A percentile compares a stretch with the other conserved stretches of the same genome.
Evolutionary conservation across 2,113 vertebrate genomes (phyloP).

Genomic region (Potamarius usumacintae): DNA sequence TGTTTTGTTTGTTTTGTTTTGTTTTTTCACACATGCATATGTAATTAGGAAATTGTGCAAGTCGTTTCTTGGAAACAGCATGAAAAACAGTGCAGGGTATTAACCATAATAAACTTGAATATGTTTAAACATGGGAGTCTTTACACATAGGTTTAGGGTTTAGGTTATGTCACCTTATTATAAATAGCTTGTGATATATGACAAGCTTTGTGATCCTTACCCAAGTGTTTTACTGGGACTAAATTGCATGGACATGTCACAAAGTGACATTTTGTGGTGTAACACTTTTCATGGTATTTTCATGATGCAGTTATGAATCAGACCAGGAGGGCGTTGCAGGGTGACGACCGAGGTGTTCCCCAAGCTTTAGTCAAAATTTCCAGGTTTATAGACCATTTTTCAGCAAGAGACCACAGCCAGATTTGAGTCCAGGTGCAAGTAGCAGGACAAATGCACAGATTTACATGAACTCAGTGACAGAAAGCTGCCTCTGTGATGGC

Average conservation of each 20-base stretch:
- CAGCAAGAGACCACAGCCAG: slow-evolving; percentile 28
- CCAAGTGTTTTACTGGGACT: slow-evolving; percentile 2
- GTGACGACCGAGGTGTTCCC: slow-evolving; percentile 52
- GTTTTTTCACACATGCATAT: slow-evolving; percentile 41
- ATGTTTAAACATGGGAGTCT: neutral
- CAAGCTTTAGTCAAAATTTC: slow-evolving; percentile 47
- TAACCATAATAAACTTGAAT: slow-evolving; percentile 37
- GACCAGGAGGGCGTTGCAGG: slow-evolving; percentile 31
- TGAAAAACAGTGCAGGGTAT: slow-evolving; percentile 32
- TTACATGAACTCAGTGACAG: slow-evolving; percentile 61
- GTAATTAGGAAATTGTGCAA: slow-evolving; percentile 37
- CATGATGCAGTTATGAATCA: slow-evolving; percentile 49
- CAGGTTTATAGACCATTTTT: slow-evolving; percentile 37
- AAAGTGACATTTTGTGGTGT: slow-evolving; percentile 32
- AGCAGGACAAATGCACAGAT: slow-evolving; percentile 39
- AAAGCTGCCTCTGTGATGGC: slow-evolving; percentile 71
- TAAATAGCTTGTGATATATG: slow-evolving; percentile 14
- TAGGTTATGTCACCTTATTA: slow-evolving; percentile 11
- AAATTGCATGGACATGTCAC: slow-evolving; percentile 30
- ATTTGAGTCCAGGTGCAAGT: slow-evolving; percentile 41
- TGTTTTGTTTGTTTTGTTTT: slow-evolving; percentile 28
- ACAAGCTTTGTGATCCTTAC: slow-evolving; percentile 12
- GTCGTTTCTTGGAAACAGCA: slow-evolving; percentile 39
- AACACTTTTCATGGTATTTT: slow-evolving; percentile 34
- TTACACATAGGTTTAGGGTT: neutral